phyloP scores from a whole-genome alignment of 2,888 invertebrate species.

The Thumatha senex region DNA sequence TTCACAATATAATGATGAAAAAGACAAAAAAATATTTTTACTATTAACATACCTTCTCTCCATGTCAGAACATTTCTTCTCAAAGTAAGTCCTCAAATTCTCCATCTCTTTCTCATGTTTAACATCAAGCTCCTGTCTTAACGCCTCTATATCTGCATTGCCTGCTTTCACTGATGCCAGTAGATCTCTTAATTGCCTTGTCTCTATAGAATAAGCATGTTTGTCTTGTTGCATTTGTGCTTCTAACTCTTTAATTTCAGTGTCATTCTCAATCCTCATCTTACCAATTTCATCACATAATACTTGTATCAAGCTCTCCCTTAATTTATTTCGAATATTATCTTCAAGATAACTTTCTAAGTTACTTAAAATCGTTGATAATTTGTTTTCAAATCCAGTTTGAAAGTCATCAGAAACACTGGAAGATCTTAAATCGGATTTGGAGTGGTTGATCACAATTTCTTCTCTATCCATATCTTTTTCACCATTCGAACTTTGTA shows the following conservation, averaged over 20 bases:
- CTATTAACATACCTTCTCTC: constrained; percentile 86
- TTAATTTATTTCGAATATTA: constrained; percentile 69
- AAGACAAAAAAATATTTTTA: background rate
- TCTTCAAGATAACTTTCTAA: constrained; percentile 69
- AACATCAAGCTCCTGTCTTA: constrained; percentile 84
- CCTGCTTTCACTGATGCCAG: constrained; percentile 83
- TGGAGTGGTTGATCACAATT: constrained; percentile 71
- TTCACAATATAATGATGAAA: no score
- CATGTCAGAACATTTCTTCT: constrained; percentile 90
- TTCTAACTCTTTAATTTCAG: constrained; percentile 68
- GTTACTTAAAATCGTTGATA: constrained; percentile 57
- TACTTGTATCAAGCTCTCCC: constrained; percentile 82
- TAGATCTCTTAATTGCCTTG: constrained; percentile 79
- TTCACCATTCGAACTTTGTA: constrained; percentile 71
- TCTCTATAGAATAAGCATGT: constrained; percentile 79
- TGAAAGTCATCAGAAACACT: constrained; percentile 67
- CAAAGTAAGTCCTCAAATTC: constrained; percentile 90
- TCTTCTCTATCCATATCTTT: constrained; percentile 79
- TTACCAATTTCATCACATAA: constrained; percentile 81
- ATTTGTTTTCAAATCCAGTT: constrained; percentile 65
- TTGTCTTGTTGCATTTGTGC: constrained; percentile 82
- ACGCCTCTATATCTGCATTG: constrained; percentile 78
- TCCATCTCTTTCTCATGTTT: constrained; percentile 91
- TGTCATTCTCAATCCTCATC: constrained; percentile 67
- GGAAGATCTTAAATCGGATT: constrained; percentile 66